Conservation (phyloP, 2,797 vertebrate species). For the Thamnophis elegans region DNA sequence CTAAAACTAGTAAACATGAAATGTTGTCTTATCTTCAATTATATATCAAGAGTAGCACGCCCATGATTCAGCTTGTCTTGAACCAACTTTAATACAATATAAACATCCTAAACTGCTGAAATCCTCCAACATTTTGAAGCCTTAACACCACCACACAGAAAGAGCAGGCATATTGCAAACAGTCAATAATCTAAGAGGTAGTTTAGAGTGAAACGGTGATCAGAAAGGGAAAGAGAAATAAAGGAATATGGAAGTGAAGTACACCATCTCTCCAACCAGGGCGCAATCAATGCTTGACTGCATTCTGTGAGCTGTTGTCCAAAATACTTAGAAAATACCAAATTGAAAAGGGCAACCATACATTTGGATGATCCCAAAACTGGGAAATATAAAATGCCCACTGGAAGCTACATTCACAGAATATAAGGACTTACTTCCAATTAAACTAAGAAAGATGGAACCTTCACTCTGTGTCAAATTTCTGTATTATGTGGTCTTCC, state of each 20-base stretch:
- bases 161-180: no score
- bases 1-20: neutral
- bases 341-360: neutral
- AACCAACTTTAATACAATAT: neutral
- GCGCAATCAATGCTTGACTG: neutral
- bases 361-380: neutral
- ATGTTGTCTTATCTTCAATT: neutral
- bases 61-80: neutral
- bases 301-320: neutral
- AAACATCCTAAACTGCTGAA: neutral
- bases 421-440: neutral
- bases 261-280: neutral
- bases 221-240: neutral
- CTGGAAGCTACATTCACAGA: neutral
- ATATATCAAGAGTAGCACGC: neutral
- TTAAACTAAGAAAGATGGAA: neutral
- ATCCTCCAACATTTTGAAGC: neutral
- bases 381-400: neutral
- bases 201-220: neutral
- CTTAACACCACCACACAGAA: neutral
- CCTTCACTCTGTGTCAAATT: neutral
- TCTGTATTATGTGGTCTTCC: neutral
- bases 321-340: neutral
- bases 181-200: neutral
- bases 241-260: neutral